A percentile compares a stretch with the other conserved stretches of the same genome.
phyloP scores from a whole-genome alignment of 2,113 vertebrate genomes.

The Tichodroma muraria region DNA sequence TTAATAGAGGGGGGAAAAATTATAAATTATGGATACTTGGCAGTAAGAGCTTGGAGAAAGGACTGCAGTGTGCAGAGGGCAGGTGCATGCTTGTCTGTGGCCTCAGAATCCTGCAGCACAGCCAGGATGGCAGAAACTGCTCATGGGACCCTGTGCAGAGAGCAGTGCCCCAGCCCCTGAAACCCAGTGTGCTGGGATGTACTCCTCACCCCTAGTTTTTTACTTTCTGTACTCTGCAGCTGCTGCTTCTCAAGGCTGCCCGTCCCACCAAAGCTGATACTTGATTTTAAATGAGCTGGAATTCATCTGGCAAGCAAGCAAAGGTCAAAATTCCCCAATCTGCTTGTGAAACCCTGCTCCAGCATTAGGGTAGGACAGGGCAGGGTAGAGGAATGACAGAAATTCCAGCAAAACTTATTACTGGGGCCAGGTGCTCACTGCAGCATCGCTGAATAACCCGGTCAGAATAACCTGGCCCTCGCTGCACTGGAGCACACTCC shows the following conservation, averaged over 20 bases:
- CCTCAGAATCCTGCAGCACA: background rate
- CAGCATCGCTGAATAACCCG: fast-evolving
- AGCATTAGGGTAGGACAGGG: background rate
- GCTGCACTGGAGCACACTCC: fast-evolving
- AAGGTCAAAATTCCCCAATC: background rate
- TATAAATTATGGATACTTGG: background rate
- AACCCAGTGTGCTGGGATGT: background rate
- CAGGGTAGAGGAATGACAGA: background rate
- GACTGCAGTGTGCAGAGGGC: background rate
- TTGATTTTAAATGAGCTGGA: background rate
- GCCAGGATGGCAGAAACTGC: fast-evolving
- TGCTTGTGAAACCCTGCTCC: background rate
- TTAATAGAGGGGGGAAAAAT: background rate
- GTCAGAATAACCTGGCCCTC: background rate
- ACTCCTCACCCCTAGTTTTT: background rate
- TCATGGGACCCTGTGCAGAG: background rate
- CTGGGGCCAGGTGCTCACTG: background rate
- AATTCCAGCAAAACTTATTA: background rate
- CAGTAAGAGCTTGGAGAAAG: background rate
- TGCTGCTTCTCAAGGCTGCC: background rate
- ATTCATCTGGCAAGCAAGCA: background rate
- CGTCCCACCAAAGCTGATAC: background rate
- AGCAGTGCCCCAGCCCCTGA: background rate
- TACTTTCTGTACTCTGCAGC: background rate
- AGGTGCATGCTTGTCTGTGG: background rate